Evolutionary conservation across 2,797 vertebrate species (phyloP), one percentile per base, ranked within the genome.

Genomic region (Sebastes kiyomatsui): DNA sequence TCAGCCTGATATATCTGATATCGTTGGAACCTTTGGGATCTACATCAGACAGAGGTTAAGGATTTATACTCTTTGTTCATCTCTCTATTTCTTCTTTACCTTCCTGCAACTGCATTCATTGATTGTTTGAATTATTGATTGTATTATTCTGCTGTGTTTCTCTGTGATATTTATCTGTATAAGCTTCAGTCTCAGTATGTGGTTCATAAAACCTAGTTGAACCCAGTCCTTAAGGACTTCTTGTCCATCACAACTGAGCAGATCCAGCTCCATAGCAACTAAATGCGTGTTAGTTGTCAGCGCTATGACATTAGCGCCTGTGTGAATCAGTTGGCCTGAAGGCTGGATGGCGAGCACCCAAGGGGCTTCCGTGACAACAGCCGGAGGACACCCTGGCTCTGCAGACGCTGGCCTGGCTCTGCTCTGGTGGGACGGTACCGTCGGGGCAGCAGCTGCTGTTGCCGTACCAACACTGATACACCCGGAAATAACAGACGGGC

Each of bases 311-410:
- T 79, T 67, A 80, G 67, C 9, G n/a, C 52, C 46, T 55, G 76
- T 60, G 74, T 80, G 81, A 78, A 71, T 80, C 82, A 72, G 49
- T 84, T 30, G 38, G 80, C 80, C 70, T 9, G 64, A 22, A 70
- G 66, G 72, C 64, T 22, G 60, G 13, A 64, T 88, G 87, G 86
- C 65, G 1, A 22, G 33, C 56, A 20, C 77, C 83, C 87, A 81
- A 82, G 14, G 68, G 70, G 69, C 79, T 84, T 83, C 72, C 46
- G 71, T 88, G 90, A 90, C 86, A 79, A 70, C 83, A 81, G 83
- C 81, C 62, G 20, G 74, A 85, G 73, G 81, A 86, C 67, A 42
- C 2, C 56, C 69, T 54, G 73, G 46, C 72, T 78, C 70, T 69
- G 77, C 70, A 42, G 38, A 42, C 38, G 38, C 6, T 42, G 14